phyloP scores from a whole-genome alignment of 1,140 invertebrate genomes.

The Eurosta solidaginis region DNA sequence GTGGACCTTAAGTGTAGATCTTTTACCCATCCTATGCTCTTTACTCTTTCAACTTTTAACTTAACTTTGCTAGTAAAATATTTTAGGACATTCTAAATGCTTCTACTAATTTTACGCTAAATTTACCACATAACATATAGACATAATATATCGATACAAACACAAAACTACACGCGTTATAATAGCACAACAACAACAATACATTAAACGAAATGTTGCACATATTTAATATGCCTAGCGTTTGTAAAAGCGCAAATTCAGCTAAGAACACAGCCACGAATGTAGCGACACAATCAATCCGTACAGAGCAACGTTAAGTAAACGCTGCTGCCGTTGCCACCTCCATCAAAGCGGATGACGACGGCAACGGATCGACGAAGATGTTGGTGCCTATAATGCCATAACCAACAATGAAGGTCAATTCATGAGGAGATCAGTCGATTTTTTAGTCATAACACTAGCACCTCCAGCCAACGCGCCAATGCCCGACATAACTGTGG shows the following conservation, averaged over 20 bases:
- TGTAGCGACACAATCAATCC: no score
- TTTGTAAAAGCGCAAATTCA: background rate
- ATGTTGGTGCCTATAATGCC: background rate
- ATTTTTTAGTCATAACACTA: conserved; percentile 39
- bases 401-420: conserved; percentile 44
- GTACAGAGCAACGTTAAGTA: no score
- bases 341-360: no score
- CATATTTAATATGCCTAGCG: background rate
- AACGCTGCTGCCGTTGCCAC: no score
- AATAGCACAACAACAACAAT: background rate
- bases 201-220: background rate
- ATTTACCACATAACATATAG: background rate
- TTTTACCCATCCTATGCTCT: no score
- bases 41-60: background rate
- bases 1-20: no score
- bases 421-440: conserved; percentile 57
- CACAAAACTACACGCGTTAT: background rate
- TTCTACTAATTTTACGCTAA: no score
- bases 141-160: background rate
- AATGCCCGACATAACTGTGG: conserved; percentile 29
- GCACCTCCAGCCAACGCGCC: conserved; percentile 33
- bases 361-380: background rate
- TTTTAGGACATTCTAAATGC: no score
- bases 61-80: background rate
- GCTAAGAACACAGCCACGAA: conserved; percentile 12